Base-by-base conservation (phyloP, 2,797 vertebrate species). In the Amazona ochrocephala region DNA sequence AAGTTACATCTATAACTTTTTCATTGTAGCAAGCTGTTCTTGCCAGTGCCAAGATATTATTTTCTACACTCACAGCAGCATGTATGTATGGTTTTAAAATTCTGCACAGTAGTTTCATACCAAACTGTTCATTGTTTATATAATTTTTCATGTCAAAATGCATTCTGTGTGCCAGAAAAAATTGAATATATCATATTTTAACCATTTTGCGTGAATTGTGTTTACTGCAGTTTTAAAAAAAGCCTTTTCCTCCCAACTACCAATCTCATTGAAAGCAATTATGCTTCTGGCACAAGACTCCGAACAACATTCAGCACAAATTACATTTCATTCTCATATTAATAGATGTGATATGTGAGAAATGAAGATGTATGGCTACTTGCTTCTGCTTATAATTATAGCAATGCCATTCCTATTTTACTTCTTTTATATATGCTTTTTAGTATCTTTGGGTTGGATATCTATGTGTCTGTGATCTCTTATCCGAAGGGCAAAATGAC, bases 311-410 rank as follows among this genome's bases (percentile, higher is more conserved):
- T 95, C 90, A 87, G 47, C 90, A 94, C 62, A 96, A 97, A 97
- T 97, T 95, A 87, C 26, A 64, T 91, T 97, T 95, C 56, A 61
- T 95, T 96, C 71, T 89, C 68, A 88, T 96, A 87, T 88, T 96
- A 97, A 97, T 97, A 91, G 56, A 92, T 94, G 50, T 93, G 84
- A 82, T 93, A 97, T 89, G 68, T 94, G 83, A 94, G 58, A 97
- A 97, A 97, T 96, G 44, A 97, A 98, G 96, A 97, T 94, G 71
- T 94, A 96, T 90, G 89, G 80, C 80, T 89, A 70, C 94, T 94
- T 97, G 93, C 96, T 96, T 97, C 96, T 97, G 87, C 58, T 93
- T 94, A 80, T 94, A 96, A 97, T 98, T 95, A 96, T 47, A 94
- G 42, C 64, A 66, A 95, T 85, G 76, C 60, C 82, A 95, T 97